Base-by-base conservation (phyloP, 53 echinoderm and acorn worm genomes). In the Antedon mediterranea region DNA sequence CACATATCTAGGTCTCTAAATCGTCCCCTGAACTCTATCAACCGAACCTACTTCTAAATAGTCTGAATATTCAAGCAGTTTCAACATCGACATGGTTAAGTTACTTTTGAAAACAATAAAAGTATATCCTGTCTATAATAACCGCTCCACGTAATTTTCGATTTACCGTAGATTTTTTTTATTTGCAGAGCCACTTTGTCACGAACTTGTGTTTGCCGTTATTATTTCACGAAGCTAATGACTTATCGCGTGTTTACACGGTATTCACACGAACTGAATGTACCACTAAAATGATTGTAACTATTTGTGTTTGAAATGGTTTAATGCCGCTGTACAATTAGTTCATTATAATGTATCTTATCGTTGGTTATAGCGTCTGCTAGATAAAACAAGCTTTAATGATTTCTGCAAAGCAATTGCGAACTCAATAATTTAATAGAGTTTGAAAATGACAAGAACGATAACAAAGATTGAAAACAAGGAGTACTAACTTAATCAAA, bases 71-170 rank as follows among this genome's bases (percentile, higher is more conserved):
- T 57, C 20, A 57, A 57, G 57, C 57, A 57, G 20, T 26, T 41
- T 41, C 41, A 7, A 41, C 13, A n/a, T 13, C 57, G 11, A 57
- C 14, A 57, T 57, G 11, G 57, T 57, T 57, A 37, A 57, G 57
- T 23, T 57, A 57, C 57, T 23, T 57, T 57, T 57, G 57, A 57
- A 57, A 57, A 57, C 57, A 57, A 57, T 57, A 57, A 57, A 57
- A 57, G 15, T 57, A 23, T 57, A 57, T 57, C 57, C 57, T 57
- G 57, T 57, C 9, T 57, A 57, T 57, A 57, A 57, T 57, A 57
- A 57, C 57, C 57, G 57, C 57, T 57, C 57, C 57, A 57, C 57
- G 57, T 57, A 57, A 57, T 57, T 57, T 57, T 57, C 57, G 57
- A 57, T 57, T 37, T 57, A 26, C 57, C 20, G 23, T 57, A 57